Evolutionary conservation across 2,888 invertebrate species (phyloP).

Genomic region (Caenorhabditis uteleia): DNA sequence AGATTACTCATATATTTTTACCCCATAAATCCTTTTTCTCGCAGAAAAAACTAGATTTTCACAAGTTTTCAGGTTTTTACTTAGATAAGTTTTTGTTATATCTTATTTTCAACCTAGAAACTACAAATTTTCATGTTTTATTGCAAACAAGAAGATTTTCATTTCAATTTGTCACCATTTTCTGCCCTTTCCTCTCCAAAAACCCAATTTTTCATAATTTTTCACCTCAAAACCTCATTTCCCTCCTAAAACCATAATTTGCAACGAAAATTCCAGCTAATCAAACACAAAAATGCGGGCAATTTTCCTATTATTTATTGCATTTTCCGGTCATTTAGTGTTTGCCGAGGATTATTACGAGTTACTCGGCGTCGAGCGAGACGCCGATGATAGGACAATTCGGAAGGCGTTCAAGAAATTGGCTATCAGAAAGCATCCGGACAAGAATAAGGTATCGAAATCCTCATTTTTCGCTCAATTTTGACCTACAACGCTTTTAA

Average conservation of each 20-base stretch:
- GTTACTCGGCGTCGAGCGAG: constrained; percentile 77
- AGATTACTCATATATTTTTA: no score
- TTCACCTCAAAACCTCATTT: not conserved
- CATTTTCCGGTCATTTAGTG: not conserved
- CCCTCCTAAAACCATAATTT: not conserved
- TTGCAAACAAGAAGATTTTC: no score
- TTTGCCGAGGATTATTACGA: constrained; percentile 76
- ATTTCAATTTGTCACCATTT: no score
- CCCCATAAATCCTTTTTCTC: no score
- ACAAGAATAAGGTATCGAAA: constrained; percentile 75
- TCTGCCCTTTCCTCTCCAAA: no score
- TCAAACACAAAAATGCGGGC: constrained; percentile 22
- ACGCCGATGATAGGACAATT: constrained; percentile 79
- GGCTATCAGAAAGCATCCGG: constrained; percentile 80
- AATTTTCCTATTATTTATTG: constrained; percentile 10
- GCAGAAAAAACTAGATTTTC: no score
- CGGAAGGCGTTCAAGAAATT: constrained; percentile 81
- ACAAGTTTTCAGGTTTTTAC: no score
- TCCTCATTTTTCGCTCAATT: not conserved
- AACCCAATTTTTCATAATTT: not conserved
- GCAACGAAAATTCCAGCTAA: not conserved
- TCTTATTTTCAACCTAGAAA: no score
- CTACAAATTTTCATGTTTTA: no score
- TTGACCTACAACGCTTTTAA: not conserved
- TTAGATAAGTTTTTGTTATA: no score